Percentiles rank a stretch among this genome's conserved stretches.
Conservation (phyloP, 1,140 invertebrate species). For the Panonychus citri region DNA sequence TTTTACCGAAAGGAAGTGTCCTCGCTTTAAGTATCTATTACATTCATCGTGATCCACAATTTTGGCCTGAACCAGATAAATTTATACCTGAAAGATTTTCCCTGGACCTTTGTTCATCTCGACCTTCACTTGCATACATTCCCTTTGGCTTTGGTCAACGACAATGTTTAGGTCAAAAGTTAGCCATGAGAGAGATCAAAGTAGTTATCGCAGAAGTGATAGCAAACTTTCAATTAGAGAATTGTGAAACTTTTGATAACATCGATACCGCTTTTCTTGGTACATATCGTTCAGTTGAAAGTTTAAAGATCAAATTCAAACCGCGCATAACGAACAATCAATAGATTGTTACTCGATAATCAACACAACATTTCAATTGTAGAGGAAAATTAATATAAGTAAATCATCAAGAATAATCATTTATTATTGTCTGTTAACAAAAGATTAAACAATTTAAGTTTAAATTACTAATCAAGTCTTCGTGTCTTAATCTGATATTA, state of each 20-base stretch:
- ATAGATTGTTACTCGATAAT: too few relatives aligned
- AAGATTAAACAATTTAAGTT: too few relatives aligned
- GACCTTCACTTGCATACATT: slow-evolving; percentile 21
- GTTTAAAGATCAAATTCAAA: neutral
- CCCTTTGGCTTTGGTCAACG: slow-evolving; percentile 26
- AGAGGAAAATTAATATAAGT: too few relatives aligned
- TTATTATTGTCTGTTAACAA: too few relatives aligned
- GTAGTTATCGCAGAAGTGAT: slow-evolving; percentile 26
- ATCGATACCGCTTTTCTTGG: neutral
- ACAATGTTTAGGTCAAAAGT: slow-evolving; percentile 29
- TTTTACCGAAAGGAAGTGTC: slow-evolving; percentile 22
- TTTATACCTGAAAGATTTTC: slow-evolving; percentile 32
- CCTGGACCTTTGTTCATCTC: slow-evolving; percentile 23
- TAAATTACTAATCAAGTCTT: too few relatives aligned
- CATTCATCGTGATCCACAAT: slow-evolving; percentile 23
- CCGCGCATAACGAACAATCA: neutral
- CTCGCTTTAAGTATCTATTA: slow-evolving; percentile 21
- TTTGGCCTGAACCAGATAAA: slow-evolving; percentile 22
- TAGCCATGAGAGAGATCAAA: slow-evolving; percentile 33
- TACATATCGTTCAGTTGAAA: neutral
- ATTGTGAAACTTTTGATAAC: neutral
- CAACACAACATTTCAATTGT: too few relatives aligned
- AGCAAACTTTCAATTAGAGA: slow-evolving; percentile 19
- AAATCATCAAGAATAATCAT: too few relatives aligned
- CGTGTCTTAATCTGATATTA: too few relatives aligned